phyloP scores from a whole-genome alignment of 2,797 vertebrate species.

The Spinus pinus region DNA sequence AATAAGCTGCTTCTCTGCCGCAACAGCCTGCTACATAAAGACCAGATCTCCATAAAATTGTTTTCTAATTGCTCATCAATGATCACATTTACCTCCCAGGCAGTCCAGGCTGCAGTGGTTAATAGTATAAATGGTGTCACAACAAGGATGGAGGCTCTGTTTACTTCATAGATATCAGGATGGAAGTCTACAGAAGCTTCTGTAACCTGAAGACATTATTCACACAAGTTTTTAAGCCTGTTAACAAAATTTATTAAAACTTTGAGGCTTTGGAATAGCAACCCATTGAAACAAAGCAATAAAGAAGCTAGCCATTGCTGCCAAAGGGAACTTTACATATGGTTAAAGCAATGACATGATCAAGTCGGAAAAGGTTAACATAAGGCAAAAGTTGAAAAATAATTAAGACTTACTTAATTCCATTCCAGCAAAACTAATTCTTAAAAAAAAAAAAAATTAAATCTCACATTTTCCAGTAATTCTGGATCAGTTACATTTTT shows the following conservation, averaged over 20 bases:
- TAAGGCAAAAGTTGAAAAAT: conserved; percentile 65
- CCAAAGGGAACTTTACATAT: neutral
- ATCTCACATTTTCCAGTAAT: conserved; percentile 66
- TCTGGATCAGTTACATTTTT: conserved; percentile 72
- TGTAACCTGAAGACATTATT: neutral
- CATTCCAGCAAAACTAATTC: conserved; percentile 51
- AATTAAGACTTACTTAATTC: conserved; percentile 67
- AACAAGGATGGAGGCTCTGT: neutral
- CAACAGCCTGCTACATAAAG: neutral
- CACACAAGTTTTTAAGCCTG: neutral
- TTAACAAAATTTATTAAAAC: conserved; percentile 20
- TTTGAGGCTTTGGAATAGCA: conserved; percentile 3
- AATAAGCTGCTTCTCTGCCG: neutral
- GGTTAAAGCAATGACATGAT: neutral
- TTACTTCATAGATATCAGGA: neutral
- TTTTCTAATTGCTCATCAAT: conserved; percentile 20
- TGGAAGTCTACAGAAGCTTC: neutral
- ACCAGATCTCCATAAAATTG: neutral
- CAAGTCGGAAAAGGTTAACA: conserved; percentile 3
- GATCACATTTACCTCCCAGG: conserved; percentile 20
- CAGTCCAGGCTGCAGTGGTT: neutral
- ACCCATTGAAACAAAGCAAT: neutral
- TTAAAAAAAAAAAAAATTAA: conserved; percentile 34
- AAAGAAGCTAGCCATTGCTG: neutral
- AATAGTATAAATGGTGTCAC: neutral